Conservation (phyloP, 2,797 vertebrate genomes). For the Scyliorhinus canicula region DNA sequence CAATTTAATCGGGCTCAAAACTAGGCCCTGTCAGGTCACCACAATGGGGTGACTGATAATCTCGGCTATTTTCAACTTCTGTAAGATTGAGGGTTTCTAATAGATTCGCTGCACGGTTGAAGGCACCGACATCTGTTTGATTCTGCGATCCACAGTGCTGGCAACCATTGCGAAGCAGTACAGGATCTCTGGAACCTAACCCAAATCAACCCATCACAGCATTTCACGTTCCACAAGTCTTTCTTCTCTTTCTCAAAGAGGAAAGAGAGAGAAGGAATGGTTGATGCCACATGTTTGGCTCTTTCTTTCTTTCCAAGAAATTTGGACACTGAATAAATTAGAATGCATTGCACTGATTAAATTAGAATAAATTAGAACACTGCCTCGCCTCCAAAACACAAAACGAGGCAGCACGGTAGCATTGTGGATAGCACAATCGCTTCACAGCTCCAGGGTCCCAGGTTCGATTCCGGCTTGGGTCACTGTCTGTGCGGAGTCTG, state of each 20-base stretch:
- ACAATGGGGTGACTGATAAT: not conserved
- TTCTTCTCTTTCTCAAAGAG: not conserved
- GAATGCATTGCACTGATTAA: not conserved
- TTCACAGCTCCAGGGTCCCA: too few relatives aligned
- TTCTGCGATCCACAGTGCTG: not conserved
- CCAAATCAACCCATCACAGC: not conserved
- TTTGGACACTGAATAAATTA: not conserved
- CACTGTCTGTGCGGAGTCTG: too few relatives aligned
- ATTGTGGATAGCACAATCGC: too few relatives aligned
- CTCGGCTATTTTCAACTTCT: not conserved
- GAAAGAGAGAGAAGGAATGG: not conserved
- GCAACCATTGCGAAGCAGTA: not conserved
- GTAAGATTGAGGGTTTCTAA: not conserved
- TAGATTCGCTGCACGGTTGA: not conserved
- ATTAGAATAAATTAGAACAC: too few relatives aligned
- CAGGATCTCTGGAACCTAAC: not conserved
- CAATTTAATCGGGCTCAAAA: too few relatives aligned
- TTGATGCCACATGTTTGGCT: not conserved
- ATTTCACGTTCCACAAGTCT: not conserved
- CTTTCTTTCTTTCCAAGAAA: not conserved
- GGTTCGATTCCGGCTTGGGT: too few relatives aligned
- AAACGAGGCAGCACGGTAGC: too few relatives aligned
- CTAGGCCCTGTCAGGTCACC: too few relatives aligned
- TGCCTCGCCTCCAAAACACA: too few relatives aligned
- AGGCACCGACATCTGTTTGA: not conserved